Base-by-base conservation (phyloP, 2,797 vertebrate species). In the Sylvilagus floridanus region DNA sequence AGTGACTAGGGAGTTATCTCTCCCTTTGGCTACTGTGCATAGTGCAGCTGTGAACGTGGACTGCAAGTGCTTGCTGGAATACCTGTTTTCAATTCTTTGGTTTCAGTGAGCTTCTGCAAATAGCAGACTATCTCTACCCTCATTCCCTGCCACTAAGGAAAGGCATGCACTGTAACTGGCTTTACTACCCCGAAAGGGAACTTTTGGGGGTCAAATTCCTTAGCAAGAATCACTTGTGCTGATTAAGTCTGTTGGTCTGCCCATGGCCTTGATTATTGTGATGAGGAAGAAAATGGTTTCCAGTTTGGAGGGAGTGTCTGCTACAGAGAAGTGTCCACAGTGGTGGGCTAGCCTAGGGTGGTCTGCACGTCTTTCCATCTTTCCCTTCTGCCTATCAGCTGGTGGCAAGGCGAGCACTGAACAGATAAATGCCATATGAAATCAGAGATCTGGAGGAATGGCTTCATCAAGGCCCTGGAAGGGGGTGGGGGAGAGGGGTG, bases 61-160 rank as follows among this genome's bases (percentile, higher is more conserved):
- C 1, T 21, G n/a, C 2, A 47, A 22, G 13, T 65, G 35, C 50
- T 90, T 93, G 30, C 82, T 26, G 86, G 68, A 84, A 5, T 35
- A 13, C 54, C 52, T 87, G 7, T 72, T 79, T 57, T 84, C 7
- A 30, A 24, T 77, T 52, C 57, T 84, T 84, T 72, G 5, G 7
- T 69, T 93, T 73, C 35, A 75, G 2, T 50, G 16, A 62, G 17
- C 30, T 88, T 92, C 91, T 93, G 85, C 7, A 47, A 21, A 83
- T 92, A 82, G 42, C 32, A 62, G 66, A 90, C 24, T 92, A 30
- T 32, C 30, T 94, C 65, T 84, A 7, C 2, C 37, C 77, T 50
- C 73, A 16, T 89, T 87, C 63, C 73, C 11, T 86, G 47, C 52
- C 26, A 68, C 57, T 63, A 16, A 92, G 54, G 9, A 86, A 22